Evolutionary conservation across 2,797 vertebrate species (phyloP).

Genomic region (Pangasius sanitwongsei): DNA sequence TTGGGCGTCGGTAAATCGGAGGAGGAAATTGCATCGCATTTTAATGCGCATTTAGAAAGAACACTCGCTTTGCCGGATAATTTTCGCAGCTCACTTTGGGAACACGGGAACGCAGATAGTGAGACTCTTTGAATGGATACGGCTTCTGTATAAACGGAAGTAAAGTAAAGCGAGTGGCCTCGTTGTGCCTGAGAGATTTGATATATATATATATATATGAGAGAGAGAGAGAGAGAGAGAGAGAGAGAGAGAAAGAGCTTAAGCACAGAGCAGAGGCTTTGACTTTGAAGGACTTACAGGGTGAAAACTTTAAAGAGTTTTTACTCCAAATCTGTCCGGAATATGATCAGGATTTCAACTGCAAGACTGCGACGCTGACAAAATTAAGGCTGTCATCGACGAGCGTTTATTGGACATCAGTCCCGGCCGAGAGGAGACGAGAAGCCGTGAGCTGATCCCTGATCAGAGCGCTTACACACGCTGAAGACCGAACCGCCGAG

Average conservation of each 20-base stretch:
- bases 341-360: neutral
- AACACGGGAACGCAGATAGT: neutral
- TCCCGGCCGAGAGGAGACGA: neutral
- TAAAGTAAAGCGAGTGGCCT: neutral
- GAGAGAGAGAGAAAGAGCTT: neutral
- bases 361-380: neutral
- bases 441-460: neutral
- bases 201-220: neutral
- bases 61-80: conserved; percentile 43
- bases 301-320: conserved; percentile 2
- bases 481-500: neutral
- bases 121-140: conserved; percentile 33
- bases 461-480: neutral
- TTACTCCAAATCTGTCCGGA: neutral
- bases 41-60: conserved; percentile 60
- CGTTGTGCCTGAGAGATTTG: neutral
- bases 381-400: neutral
- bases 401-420: neutral
- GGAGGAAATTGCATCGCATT: conserved; percentile 57
- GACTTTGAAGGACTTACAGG: conserved; percentile 11
- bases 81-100: conserved; percentile 23
- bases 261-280: neutral
- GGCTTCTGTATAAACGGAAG: neutral
- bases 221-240: neutral
- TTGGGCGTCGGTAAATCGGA: conserved; percentile 58